Conservation (phyloP, 2,888 invertebrate species). For the Latheticus oryzae region DNA sequence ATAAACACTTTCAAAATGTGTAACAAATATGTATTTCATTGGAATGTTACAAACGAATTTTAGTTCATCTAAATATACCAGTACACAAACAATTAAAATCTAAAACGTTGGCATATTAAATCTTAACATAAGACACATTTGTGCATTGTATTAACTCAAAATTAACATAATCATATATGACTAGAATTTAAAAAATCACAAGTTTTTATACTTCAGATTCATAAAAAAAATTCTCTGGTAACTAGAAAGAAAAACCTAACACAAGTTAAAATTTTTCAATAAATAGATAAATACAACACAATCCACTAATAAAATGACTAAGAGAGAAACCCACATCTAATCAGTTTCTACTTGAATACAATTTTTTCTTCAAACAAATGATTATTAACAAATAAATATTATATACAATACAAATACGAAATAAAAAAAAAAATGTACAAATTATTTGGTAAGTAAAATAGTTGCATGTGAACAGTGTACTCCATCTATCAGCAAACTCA, state of each 20-base stretch:
- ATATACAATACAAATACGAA: slow-evolving; percentile 44
- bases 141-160: slow-evolving; percentile 41
- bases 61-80: slow-evolving; percentile 47
- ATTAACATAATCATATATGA: slow-evolving; percentile 52
- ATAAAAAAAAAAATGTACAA: slow-evolving; percentile 42
- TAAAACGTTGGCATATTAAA: slow-evolving; percentile 45
- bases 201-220: slow-evolving; percentile 51
- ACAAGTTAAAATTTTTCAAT: slow-evolving; percentile 46
- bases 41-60: slow-evolving; percentile 63
- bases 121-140: slow-evolving; percentile 46
- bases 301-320: slow-evolving; percentile 34
- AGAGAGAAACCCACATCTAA: slow-evolving; percentile 25
- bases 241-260: slow-evolving; percentile 40
- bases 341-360: slow-evolving; percentile 28
- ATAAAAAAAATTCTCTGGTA: slow-evolving; percentile 51
- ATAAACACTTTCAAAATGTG: slow-evolving; percentile 44
- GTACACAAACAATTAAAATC: slow-evolving; percentile 48
- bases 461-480: slow-evolving; percentile 29
- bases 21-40: slow-evolving; percentile 63
- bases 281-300: slow-evolving; percentile 40
- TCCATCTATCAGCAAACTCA: slow-evolving; percentile 25
- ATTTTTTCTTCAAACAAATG: slow-evolving; percentile 26
- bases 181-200: slow-evolving; percentile 64
- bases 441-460: slow-evolving; percentile 44
- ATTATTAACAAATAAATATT: slow-evolving; percentile 46